Conservation (phyloP, 1,140 invertebrate species). For the Cephus cinctus region DNA sequence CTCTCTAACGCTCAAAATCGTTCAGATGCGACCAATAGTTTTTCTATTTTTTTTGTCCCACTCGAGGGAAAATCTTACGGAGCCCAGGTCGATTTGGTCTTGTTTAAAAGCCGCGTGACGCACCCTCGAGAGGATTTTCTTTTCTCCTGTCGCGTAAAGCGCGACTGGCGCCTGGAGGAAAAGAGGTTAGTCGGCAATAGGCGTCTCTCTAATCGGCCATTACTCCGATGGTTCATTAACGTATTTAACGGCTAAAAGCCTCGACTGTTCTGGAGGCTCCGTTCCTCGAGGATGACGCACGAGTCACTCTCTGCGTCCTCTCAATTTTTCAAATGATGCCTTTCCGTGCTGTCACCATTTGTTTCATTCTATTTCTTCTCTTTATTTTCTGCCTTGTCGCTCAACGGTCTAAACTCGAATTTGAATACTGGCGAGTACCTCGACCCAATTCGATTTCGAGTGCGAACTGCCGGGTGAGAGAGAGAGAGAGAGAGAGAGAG, state of each 20-base stretch:
- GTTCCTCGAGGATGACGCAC: neutral
- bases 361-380: conserved; percentile 9
- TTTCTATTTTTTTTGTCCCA: no score
- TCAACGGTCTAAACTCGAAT: no score
- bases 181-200: conserved; percentile 9
- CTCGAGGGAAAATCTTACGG: no score
- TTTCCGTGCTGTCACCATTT: conserved; percentile 6
- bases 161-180: no score
- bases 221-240: conserved; percentile 10
- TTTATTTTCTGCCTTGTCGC: neutral
- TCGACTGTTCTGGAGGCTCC: neutral
- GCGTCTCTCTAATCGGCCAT: conserved; percentile 12
- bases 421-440: no score
- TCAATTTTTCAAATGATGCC: conserved; percentile 14
- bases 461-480: neutral
- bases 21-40: no score
- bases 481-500: neutral
- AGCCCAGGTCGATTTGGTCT: no score
- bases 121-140: no score
- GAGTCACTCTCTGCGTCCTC: conserved; percentile 1
- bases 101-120: no score
- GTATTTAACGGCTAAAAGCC: conserved; percentile 8
- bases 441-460: no score
- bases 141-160: no score
- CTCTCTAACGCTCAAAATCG: no score